phyloP scores from a whole-genome alignment of 2,113 vertebrate genomes.

The Azemiops feae region DNA sequence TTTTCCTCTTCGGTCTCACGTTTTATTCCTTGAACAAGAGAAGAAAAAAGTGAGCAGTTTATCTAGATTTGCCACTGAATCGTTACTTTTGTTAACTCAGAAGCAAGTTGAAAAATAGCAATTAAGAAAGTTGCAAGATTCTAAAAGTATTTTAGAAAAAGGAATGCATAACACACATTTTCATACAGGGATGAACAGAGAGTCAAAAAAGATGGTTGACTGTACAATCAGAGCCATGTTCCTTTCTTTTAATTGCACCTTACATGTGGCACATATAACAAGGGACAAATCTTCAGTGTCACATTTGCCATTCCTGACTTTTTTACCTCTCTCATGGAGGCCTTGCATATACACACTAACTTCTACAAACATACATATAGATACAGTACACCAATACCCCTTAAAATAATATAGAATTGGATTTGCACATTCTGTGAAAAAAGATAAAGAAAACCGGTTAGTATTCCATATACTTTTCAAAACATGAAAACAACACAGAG shows the following conservation, averaged over 20 bases:
- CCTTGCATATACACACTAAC: not conserved
- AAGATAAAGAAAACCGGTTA: not conserved
- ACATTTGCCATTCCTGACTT: not conserved
- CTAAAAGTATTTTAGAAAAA: not conserved
- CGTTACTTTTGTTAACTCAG: not conserved
- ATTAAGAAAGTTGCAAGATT: not conserved
- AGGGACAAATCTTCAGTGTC: not conserved
- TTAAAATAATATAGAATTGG: not conserved
- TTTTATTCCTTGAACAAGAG: constrained; percentile 41
- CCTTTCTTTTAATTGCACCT: not conserved
- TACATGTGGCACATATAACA: not conserved
- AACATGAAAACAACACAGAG: not conserved
- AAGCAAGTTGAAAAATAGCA: not conserved
- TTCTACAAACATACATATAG: not conserved
- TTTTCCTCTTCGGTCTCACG: constrained; percentile 54
- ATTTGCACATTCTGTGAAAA: not conserved
- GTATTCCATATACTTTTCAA: not conserved
- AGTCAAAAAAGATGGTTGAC: not conserved
- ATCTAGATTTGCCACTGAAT: not conserved
- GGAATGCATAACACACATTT: not conserved
- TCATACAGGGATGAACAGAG: not conserved
- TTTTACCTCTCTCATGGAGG: not conserved
- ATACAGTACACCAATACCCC: not conserved
- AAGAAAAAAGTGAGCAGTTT: not conserved
- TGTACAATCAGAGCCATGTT: not conserved